These are phyloP conservation scores for Conops quadrifasciatus DNA, from an alignment of 2,888 invertebrate species.

Conservation along the genomic window DNA sequence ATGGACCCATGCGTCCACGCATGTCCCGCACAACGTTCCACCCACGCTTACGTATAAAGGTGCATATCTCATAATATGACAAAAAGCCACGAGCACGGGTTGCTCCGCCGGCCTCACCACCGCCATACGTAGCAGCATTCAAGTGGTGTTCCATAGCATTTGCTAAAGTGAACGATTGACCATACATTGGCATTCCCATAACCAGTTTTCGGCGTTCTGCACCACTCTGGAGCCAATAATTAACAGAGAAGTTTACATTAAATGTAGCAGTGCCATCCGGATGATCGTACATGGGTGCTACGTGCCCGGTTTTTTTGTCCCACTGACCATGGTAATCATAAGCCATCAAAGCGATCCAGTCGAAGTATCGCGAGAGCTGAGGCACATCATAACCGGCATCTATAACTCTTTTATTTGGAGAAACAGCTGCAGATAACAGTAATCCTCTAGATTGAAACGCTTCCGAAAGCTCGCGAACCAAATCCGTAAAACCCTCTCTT, in stretches of 20 bases:
- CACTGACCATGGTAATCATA: slow-evolving; percentile 93
- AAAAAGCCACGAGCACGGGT: slow-evolving; percentile 88
- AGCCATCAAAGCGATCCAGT: slow-evolving; percentile 92
- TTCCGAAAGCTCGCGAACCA: slow-evolving; percentile 77
- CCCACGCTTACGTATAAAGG: slow-evolving; percentile 76
- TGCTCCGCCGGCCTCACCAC: slow-evolving; percentile 88
- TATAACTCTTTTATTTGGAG: slow-evolving; percentile 83
- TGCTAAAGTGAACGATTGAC: slow-evolving; percentile 85
- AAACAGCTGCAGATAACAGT: slow-evolving; percentile 83
- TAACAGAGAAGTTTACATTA: slow-evolving; percentile 86
- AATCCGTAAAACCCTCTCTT: slow-evolving; percentile 78
- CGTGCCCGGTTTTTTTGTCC: slow-evolving; percentile 90
- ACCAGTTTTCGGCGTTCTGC: slow-evolving; percentile 81
- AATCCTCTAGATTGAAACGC: slow-evolving; percentile 77
- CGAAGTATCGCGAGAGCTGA: slow-evolving; percentile 76
- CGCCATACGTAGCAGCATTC: slow-evolving; percentile 83
- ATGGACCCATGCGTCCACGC: slow-evolving; percentile 86
- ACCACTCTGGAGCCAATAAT: slow-evolving; percentile 86
- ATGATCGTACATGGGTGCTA: slow-evolving; percentile 84
- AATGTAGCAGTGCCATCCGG: slow-evolving; percentile 78
- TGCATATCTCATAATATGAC: slow-evolving; percentile 90
- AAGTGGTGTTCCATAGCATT: slow-evolving; percentile 73
- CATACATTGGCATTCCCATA: slow-evolving; percentile 89
- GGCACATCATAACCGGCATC: slow-evolving; percentile 87
- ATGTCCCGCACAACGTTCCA: slow-evolving; percentile 83